Evolutionary conservation across 2,797 vertebrate genomes (phyloP), one percentile per base, ranked within the genome.

Genomic region (Vespertilio murinus): DNA sequence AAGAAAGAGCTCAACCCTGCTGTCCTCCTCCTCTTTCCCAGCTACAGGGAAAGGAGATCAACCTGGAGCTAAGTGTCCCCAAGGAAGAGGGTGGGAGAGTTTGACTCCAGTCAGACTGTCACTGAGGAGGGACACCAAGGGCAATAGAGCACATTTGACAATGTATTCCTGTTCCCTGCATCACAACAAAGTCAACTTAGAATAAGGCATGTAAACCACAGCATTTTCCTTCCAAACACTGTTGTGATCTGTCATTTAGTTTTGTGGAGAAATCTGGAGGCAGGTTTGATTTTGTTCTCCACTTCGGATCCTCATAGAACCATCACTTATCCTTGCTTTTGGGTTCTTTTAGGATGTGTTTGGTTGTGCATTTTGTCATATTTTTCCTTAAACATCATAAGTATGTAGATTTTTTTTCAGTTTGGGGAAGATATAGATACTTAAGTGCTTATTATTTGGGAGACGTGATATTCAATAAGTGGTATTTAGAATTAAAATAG

Each of bases 51-150:
- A 2, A 2, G 30, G 49, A 64, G 20, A 49, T 61, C 16, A 9
- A 8, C 0, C 0, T 2, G 4, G 28, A 59, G 13, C 2, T 11
- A 54, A 8, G 16, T 16, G 42, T 75, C 67, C 22, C 25, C 0
- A 0, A n/a, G 64, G 17, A 49, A 28, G 42, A 49, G 5, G 2
- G 7, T 6, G 9, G 4, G 23, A 35, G 25, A 49, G 3, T 42
- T 33, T 11, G 28, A 17, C 28, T 23, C 14, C n/a, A 30, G 54
- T 74, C 35, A 33, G 10, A 13, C 30, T 5, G 0, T 10, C 65
- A 4, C 3, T 12, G 23, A 13, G 11, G 2, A 69, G 30, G 35
- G 22, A 23, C 13, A 0, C 12, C 23, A 42, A 18, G 23, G n/a
- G 10, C 33, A 14, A 17, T 0, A 35, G 18, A 45, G 30, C 30